phyloP scores from a whole-genome alignment of 2,113 vertebrate species.

The Cinclus cinclus region DNA sequence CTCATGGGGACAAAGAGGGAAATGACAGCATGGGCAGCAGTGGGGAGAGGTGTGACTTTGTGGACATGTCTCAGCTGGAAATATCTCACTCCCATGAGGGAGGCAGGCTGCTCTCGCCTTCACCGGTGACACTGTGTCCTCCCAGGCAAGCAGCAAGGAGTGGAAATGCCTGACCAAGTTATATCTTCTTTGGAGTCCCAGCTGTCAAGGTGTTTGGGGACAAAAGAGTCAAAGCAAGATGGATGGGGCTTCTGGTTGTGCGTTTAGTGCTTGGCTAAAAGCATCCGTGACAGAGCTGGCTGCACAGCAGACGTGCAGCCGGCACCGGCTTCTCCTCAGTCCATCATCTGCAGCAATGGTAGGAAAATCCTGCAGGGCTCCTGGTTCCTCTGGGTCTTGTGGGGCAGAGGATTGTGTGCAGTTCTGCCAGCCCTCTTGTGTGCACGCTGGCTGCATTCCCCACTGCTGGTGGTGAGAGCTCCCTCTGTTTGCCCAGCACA shows the following conservation, averaged over 20 bases:
- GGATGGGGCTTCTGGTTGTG: neutral
- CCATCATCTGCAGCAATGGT: neutral
- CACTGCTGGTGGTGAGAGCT: neutral
- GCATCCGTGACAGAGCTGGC: neutral
- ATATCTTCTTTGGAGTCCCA: neutral
- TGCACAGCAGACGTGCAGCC: neutral
- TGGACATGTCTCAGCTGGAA: neutral
- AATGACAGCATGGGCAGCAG: neutral
- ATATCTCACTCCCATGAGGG: fast-evolving
- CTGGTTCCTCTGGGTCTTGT: neutral
- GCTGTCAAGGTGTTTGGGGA: neutral
- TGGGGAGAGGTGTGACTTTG: neutral
- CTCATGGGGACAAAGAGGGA: fast-evolving
- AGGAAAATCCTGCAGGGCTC: neutral
- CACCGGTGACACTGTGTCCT: fast-evolving
- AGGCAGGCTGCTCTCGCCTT: neutral
- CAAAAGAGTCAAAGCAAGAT: neutral
- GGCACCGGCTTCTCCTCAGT: neutral
- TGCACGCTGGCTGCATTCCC: fast-evolving
- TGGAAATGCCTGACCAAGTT: neutral
- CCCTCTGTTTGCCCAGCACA: fast-evolving
- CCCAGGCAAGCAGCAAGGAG: neutral
- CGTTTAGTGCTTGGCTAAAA: neutral
- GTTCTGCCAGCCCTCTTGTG: neutral
- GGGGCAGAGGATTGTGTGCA: neutral